phyloP scores from a whole-genome alignment of 2,888 invertebrate species.

The Eristalis pertinax region DNA sequence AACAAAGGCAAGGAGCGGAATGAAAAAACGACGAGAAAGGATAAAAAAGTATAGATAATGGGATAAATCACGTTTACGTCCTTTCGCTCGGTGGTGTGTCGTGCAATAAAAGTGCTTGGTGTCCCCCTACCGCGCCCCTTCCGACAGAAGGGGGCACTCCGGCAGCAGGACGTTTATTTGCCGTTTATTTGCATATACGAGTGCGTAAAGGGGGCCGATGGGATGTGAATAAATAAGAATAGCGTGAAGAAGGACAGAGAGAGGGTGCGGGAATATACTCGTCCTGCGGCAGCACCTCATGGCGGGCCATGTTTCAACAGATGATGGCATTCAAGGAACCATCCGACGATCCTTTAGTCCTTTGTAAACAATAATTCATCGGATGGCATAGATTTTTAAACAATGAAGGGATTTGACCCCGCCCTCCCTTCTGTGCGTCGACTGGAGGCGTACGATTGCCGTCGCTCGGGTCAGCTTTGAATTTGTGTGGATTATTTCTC shows the following conservation, averaged over 20 bases:
- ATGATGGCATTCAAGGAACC: not conserved
- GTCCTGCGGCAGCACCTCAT: conserved; percentile 58
- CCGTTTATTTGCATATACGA: conserved; percentile 29
- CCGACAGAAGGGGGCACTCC: conserved; percentile 1
- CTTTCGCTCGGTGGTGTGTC: not conserved
- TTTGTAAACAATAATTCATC: conserved; percentile 65
- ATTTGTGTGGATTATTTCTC: not conserved
- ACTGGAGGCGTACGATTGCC: not conserved
- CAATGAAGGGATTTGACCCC: conserved; percentile 61
- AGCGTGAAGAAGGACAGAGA: conserved; percentile 32
- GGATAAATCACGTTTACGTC: conserved; percentile 70
- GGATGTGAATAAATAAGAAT: not conserved
- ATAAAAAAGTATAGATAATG: conserved; percentile 70
- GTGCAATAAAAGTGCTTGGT: conserved; percentile 41
- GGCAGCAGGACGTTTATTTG: conserved; percentile 59
- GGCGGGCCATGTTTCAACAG: conserved; percentile 4
- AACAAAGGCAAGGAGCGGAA: conserved; percentile 20
- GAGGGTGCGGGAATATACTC: conserved; percentile 49
- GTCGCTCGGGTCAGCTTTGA: not conserved
- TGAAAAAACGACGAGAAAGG: conserved; percentile 41
- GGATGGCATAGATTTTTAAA: conserved; percentile 61
- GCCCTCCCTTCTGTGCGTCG: not conserved
- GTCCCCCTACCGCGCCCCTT: conserved; percentile 37
- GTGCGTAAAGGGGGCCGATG: conserved; percentile 13
- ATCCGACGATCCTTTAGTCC: conserved; percentile 18